phyloP scores from a whole-genome alignment of 2,113 vertebrate species.

The Hymenochirus boettgeri region DNA sequence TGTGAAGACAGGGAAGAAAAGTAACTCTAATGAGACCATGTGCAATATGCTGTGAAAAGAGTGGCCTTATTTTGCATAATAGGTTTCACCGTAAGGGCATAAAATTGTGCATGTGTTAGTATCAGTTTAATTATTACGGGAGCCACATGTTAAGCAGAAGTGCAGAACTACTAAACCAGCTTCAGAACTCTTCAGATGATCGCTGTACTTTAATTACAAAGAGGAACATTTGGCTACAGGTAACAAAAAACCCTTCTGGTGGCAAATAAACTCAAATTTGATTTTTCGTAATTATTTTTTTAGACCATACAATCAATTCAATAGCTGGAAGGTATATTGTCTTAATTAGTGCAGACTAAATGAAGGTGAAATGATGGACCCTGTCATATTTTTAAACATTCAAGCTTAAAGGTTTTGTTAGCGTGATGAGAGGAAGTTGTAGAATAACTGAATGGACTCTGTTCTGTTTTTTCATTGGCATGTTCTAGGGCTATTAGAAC shows the following conservation, averaged over 20 bases:
- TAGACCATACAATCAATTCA: conserved; percentile 88
- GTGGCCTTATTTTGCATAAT: conserved; percentile 95
- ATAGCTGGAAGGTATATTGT: conserved; percentile 93
- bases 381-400: conserved; percentile 69
- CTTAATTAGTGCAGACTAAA: conserved; percentile 95
- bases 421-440: no score
- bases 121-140: conserved; percentile 99
- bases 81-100: conserved; percentile 96
- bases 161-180: conserved; percentile 95
- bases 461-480: no score
- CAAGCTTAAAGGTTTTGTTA: no score
- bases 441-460: no score
- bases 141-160: conserved; percentile 99
- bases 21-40: conserved; percentile 94
- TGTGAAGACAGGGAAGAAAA: conserved; percentile 94
- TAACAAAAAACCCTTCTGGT: conserved; percentile 93
- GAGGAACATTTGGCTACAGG: conserved; percentile 94
- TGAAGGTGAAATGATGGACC: conserved; percentile 70
- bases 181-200: conserved; percentile 89
- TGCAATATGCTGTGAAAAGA: conserved; percentile 97
- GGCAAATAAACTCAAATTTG: conserved; percentile 89
- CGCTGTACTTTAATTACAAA: conserved; percentile 87
- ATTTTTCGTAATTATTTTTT: conserved; percentile 98
- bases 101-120: conserved; percentile 99
- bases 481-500: no score